Base-by-base conservation (phyloP, 2,113 vertebrate species). In the Phylloscopus trochiloides region DNA sequence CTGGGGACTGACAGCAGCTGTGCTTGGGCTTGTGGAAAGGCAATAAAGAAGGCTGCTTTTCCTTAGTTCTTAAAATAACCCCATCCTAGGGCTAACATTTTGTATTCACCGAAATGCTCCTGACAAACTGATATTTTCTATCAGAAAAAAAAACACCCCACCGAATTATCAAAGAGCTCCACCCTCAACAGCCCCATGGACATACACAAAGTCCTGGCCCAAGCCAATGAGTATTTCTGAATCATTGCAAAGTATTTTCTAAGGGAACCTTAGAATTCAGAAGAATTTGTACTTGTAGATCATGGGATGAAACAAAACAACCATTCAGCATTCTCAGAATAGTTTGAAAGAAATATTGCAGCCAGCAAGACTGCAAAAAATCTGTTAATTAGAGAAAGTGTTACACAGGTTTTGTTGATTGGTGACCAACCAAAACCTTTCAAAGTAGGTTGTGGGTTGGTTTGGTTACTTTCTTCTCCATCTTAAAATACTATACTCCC, bases 331-430 rank as follows among this genome's bases (percentile, higher is more conserved):
- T 16, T 57, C 38, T 61, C 19, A 32, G 42, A 47, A 32, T 16
- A 28, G 14, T n/a, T 67, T 26, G 26, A 26, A 51, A 57, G 50
- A 58, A 51, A 25, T 14, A 48, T 25, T 82, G 28, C 16, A 75
- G 12, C 5, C 13, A 66, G 29, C 34, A 66, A 59, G 36, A 70
- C 25, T 47, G 29, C 14, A 72, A 36, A 36, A 38, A 70, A 34
- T 4, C 16, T 50, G 2, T n/a, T 88, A 18, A 11, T 52, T 52
- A 38, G 0, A 32, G 6, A 5, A 70, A 86, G 24, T 1, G 2
- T 29, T 66, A n/a, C 14, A 52, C 0, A 10, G 18, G 11, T 75
- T 85, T 68, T 57, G 40, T 24, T 47, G 52, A 43, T 18, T 48
- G 15, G n/a, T 48, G 13, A 14, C 42, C 32, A 63, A 40, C 6